A percentile compares a stretch with the other conserved stretches of the same genome.
Conservation (phyloP, 2,888 invertebrate genomes). For the Dynastes tityus region DNA sequence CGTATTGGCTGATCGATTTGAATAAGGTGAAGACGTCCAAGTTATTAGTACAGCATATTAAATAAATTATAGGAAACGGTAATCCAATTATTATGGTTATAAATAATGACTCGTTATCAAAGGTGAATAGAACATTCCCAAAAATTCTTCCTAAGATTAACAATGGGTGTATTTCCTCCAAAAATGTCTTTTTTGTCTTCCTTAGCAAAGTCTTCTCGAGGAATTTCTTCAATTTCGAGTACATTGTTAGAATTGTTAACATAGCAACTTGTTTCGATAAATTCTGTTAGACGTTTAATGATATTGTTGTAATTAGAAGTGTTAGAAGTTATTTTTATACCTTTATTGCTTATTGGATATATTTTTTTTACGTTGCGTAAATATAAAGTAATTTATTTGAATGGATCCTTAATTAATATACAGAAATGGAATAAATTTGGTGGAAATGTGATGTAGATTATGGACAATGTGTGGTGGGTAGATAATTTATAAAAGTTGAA, state of each 20-base stretch:
- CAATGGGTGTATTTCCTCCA: background rate
- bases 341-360: too few species aligned
- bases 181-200: slow-evolving; percentile 10
- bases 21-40: background rate
- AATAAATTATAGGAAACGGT: background rate
- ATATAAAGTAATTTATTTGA: too few species aligned
- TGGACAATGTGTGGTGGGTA: too few species aligned
- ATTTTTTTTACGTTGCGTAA: too few species aligned
- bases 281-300: too few species aligned
- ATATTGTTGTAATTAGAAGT: too few species aligned
- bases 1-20: background rate
- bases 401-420: too few species aligned
- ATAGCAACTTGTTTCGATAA: too few species aligned
- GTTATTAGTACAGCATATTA: background rate
- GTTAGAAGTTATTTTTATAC: too few species aligned
- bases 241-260: background rate
- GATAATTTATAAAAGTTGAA: too few species aligned
- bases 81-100: background rate
- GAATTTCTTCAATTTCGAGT: background rate
- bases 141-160: background rate
- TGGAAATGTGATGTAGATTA: too few species aligned
- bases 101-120: background rate
- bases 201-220: background rate
- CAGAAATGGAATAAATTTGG: too few species aligned
- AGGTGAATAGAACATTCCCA: background rate